Percentiles rank a stretch among this genome's conserved stretches.
phyloP scores from a whole-genome alignment of 2,113 vertebrate species.

The Coryphaenoides rupestris region DNA sequence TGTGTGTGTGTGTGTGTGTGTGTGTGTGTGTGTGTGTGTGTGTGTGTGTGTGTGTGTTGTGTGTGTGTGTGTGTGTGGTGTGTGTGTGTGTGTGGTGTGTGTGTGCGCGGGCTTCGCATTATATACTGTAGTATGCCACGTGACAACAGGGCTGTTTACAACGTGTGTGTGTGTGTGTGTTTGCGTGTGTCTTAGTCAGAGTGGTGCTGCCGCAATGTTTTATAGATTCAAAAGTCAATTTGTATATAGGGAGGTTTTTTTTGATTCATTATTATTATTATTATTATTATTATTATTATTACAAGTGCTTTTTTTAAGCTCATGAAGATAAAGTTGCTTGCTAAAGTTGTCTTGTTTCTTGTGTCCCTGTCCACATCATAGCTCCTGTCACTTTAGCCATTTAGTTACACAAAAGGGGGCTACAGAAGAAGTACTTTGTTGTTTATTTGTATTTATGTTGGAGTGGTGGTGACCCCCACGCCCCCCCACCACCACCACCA shows the following conservation, averaged over 20 bases:
- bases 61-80: neutral
- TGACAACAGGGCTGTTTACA: constrained; percentile 73
- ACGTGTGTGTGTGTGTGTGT: constrained; percentile 47
- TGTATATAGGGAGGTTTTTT: constrained; percentile 70
- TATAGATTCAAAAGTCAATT: constrained; percentile 70
- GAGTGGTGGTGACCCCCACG: no score
- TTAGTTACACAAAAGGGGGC: constrained; percentile 61
- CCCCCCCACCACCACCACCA: no score
- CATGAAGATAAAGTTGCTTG: constrained; percentile 66
- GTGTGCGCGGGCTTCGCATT: constrained; percentile 55
- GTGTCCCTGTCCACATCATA: constrained; percentile 62
- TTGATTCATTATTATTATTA: constrained; percentile 24
- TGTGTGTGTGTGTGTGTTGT: neutral
- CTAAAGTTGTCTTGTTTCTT: constrained; percentile 36
- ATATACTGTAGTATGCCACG: constrained; percentile 69
- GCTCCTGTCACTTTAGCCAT: constrained; percentile 67
- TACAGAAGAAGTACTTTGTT: constrained; percentile 40
- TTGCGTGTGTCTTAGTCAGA: constrained; percentile 67
- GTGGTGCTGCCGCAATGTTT: constrained; percentile 72
- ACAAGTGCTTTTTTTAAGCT: constrained; percentile 69
- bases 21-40: no score
- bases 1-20: neutral
- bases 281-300: constrained; percentile 58
- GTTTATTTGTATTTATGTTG: constrained; percentile 62
- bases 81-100: no score